Conservation (phyloP, 2,888 invertebrate species). For the Carcina quercana region DNA sequence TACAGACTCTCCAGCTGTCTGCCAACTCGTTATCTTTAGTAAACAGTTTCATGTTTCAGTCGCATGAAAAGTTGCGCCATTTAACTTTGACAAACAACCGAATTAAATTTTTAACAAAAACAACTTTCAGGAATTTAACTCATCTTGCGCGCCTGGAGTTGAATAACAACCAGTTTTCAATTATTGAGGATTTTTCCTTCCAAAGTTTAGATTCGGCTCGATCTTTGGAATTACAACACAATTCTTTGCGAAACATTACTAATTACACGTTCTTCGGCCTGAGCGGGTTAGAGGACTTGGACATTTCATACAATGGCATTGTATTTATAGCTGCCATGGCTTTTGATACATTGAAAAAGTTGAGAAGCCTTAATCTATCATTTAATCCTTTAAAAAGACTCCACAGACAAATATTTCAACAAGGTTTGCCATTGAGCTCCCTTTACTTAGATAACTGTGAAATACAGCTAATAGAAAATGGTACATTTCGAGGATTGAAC, state of each 20-base stretch:
- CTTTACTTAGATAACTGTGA: constrained; percentile 85
- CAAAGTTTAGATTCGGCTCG: constrained; percentile 83
- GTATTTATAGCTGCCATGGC: constrained; percentile 81
- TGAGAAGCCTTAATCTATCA: constrained; percentile 85
- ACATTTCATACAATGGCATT: constrained; percentile 82
- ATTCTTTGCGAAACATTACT: constrained; percentile 80
- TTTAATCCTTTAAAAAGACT: constrained; percentile 83
- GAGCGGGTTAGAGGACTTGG: constrained; percentile 85
- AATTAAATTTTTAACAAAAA: constrained; percentile 80
- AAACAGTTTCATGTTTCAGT: constrained; percentile 83
- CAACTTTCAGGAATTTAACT: constrained; percentile 83
- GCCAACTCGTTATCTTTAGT: constrained; percentile 83
- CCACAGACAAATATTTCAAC: constrained; percentile 83
- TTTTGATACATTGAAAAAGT: constrained; percentile 83
- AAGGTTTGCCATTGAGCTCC: constrained; percentile 82
- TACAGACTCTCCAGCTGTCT: constrained; percentile 85
- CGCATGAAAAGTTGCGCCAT: constrained; percentile 86
- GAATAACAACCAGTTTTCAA: constrained; percentile 84
- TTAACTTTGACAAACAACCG: constrained; percentile 89
- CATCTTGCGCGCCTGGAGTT: constrained; percentile 84
- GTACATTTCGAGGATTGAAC: constrained; percentile 83
- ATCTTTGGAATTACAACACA: constrained; percentile 85
- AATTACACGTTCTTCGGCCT: constrained; percentile 84
- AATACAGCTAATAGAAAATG: constrained; percentile 81
- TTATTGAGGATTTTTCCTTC: constrained; percentile 88